Evolutionary conservation across 2,888 invertebrate species (phyloP).

Genomic region (Agrilus cyanescens): DNA sequence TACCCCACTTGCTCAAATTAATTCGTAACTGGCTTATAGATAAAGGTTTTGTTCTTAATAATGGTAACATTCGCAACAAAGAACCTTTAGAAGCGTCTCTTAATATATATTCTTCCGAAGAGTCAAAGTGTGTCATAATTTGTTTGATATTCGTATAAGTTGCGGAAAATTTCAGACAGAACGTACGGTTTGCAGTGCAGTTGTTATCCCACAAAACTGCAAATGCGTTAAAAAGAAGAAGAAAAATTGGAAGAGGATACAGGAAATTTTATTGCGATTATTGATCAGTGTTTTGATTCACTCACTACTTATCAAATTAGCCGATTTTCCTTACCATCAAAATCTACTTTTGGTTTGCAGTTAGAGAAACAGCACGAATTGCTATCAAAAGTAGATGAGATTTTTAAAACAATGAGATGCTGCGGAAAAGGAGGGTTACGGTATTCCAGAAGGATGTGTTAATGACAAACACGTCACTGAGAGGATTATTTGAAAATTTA

Average conservation of each 20-base stretch:
- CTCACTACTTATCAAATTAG: slow-evolving; percentile 1
- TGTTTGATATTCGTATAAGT: neutral
- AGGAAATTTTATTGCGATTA: neutral
- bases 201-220: neutral
- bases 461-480: slow-evolving; percentile 8
- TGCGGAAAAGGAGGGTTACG: slow-evolving; percentile 3
- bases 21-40: slow-evolving; percentile 1
- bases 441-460: slow-evolving; percentile 9
- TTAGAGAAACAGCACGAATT: neutral
- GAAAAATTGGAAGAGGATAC: neutral
- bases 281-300: slow-evolving; percentile 1
- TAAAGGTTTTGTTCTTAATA: neutral
- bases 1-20: slow-evolving; percentile 9
- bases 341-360: neutral
- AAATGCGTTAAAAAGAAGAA: neutral
- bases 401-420: slow-evolving; percentile 3
- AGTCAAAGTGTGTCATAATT: neutral
- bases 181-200: neutral
- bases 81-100: neutral
- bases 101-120: neutral
- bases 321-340: neutral
- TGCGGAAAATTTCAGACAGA: neutral
- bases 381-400: too few relatives aligned
- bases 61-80: neutral
- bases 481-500: slow-evolving; percentile 2